Evolutionary conservation across 2,888 invertebrate genomes (phyloP), one percentile per base, ranked within the genome.

Genomic region (Helicoverpa assulta): DNA sequence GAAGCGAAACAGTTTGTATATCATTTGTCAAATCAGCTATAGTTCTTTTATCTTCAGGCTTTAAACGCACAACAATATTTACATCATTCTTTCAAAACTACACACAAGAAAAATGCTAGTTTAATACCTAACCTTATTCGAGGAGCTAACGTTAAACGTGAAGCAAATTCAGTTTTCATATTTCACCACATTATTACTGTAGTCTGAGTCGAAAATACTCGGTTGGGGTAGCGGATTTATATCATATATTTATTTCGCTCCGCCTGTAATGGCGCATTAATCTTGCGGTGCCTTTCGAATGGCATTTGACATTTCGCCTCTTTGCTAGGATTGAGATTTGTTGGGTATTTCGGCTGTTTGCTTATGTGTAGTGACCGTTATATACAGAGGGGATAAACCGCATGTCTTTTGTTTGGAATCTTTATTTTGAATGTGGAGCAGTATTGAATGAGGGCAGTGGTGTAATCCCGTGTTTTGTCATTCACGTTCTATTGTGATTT

Each of bases 191-290:
- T 82, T 83, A 84, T 82, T 82, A 73, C 78, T 74, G 78, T 70
- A 80, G 78, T 71, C 80, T 69, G 73, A 67, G 66, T 58, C 71
- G 82, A 76, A 80, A 77, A 76, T 76, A 76, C 76, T 79, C 73
- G 81, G 76, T 60, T 68, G 66, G 84, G 80, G 78, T 76, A 81
- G 81, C 70, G 84, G 83, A 84, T 85, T 85, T 84, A 86, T 85
- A 85, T 85, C 84, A 88, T 88, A 89, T 89, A 89, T 89, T 88
- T 89, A 88, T 88, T 83, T 83, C 85, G 81, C 78, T 75, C 56
- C 69, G 78, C 59, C 74, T 71, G 86, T 90, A 91, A 91, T 90
- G 87, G 89, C 78, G 78, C 89, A 90, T 91, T 91, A 90, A 91
- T 92, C 91, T 89, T 87, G 77, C 65, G 71, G 69, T 75, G 85